Evolutionary conservation across 2,113 vertebrate species (phyloP).

Genomic region (Chunga burmeisteri): DNA sequence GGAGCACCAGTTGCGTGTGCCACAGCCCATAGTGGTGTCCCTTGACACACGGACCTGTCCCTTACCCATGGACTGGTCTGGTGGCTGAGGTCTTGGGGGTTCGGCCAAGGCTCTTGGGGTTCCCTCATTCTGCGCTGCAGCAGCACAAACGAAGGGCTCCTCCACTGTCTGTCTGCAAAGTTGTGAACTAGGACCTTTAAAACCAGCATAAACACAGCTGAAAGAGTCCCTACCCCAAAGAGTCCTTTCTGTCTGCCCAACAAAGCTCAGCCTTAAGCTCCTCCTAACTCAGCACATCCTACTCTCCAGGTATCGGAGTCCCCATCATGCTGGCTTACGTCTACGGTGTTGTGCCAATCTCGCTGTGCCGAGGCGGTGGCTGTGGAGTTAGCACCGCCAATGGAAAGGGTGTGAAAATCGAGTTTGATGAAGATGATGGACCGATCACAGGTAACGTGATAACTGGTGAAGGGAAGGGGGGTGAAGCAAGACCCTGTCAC

Average conservation of each 20-base stretch:
- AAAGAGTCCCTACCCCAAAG: neutral
- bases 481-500: neutral
- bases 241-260: neutral
- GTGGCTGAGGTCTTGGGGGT: neutral
- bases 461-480: neutral
- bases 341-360: conserved; percentile 96
- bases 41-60: neutral
- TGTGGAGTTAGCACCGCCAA: conserved; percentile 96
- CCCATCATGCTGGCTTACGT: conserved; percentile 99
- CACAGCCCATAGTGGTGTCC: neutral
- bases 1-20: neutral
- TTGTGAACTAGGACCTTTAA: neutral
- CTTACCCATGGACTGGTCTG: neutral
- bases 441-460: conserved; percentile 89
- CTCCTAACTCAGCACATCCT: neutral
- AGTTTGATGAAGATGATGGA: conserved; percentile 96
- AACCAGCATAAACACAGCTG: neutral
- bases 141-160: neutral
- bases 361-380: conserved; percentile 94
- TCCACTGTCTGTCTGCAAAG: neutral
- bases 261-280: neutral
- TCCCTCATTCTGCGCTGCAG: neutral
- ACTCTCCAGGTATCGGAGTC: conserved; percentile 89
- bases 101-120: neutral
- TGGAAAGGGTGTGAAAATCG: conserved; percentile 93